Base-by-base conservation (phyloP, 2,113 vertebrate species). In the Nesoenas mayeri region DNA sequence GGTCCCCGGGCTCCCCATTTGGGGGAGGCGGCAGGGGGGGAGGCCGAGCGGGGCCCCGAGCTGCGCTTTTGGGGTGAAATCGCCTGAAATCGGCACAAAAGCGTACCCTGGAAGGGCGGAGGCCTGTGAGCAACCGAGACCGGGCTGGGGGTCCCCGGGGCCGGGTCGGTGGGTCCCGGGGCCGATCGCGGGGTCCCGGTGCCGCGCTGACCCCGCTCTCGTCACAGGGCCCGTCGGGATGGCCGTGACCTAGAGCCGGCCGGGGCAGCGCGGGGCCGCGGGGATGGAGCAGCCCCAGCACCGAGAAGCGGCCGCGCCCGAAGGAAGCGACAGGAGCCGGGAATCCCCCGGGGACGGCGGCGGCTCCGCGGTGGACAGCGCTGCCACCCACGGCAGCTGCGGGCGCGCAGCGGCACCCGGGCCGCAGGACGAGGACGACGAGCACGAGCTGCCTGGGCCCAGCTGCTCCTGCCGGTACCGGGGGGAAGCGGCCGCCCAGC, bases 301-400 rank as follows among this genome's bases (percentile, higher is more conserved):
- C 24, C 32, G 32, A 36, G 78, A 14, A 15, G 51, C 11, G 17
- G 71, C 29, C 2, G 72, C 6, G 7, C 31, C 19, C 7, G 51
- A 50, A 16, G 51, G 60, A 31, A 21, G 29, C 29, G 26, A 34
- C 29, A 16, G 40, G 66, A 25, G 25, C 34, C 24, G 18, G 42
- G 32, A 75, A 2, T 6, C 12, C 24, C 24, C 70, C 91, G 94
- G 44, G 88, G 88, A 42, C 65, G 71, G 80, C 58, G 65, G 74
- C 29, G 5, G 22, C 78, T 54, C 89, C 57, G 66, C 85, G 61
- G 81, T 92, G 72, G 42, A 60, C 40, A 62, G 96, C 78, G 72
- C 91, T 36, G 54, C 91, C 91, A 88, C 96, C 93, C 83, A 96
- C 90, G 64, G 95, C 93, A 89, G 79, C 82, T 93, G 91, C 24